phyloP scores from a whole-genome alignment of 2,797 vertebrate genomes.

The Apodemus agrarius region DNA sequence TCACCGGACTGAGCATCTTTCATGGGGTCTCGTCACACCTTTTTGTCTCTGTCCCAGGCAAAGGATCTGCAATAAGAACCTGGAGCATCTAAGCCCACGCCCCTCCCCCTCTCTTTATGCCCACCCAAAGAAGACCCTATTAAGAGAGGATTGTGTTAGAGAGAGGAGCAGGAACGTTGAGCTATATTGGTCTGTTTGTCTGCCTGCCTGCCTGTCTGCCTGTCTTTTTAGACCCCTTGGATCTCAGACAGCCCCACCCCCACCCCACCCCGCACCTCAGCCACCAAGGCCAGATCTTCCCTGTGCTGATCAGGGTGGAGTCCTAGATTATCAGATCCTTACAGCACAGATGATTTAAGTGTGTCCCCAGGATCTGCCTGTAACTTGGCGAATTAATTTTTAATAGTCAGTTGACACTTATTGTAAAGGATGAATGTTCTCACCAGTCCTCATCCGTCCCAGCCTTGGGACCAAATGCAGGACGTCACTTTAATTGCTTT shows the following conservation, averaged over 20 bases:
- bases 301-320: background rate
- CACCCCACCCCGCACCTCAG: background rate
- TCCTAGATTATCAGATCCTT: background rate
- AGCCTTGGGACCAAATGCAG: background rate
- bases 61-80: background rate
- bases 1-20: background rate
- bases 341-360: background rate
- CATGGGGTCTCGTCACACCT: background rate
- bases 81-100: too few species aligned
- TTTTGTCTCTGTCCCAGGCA: background rate
- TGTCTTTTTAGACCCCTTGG: background rate
- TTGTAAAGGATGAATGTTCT: slow-evolving; percentile 6
- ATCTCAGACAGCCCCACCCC: background rate
- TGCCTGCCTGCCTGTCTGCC: background rate
- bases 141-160: background rate
- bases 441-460: background rate
- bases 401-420: slow-evolving; percentile 19
- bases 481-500: slow-evolving; percentile 53
- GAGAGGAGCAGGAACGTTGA: background rate
- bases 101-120: background rate
- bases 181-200: background rate
- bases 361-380: background rate
- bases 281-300: too few species aligned
- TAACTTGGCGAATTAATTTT: slow-evolving; percentile 23
- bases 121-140: too few species aligned